These are phyloP conservation scores for Porphyrio hochstetteri DNA, from an alignment of 2,113 vertebrate species.

Conservation along the genomic window DNA sequence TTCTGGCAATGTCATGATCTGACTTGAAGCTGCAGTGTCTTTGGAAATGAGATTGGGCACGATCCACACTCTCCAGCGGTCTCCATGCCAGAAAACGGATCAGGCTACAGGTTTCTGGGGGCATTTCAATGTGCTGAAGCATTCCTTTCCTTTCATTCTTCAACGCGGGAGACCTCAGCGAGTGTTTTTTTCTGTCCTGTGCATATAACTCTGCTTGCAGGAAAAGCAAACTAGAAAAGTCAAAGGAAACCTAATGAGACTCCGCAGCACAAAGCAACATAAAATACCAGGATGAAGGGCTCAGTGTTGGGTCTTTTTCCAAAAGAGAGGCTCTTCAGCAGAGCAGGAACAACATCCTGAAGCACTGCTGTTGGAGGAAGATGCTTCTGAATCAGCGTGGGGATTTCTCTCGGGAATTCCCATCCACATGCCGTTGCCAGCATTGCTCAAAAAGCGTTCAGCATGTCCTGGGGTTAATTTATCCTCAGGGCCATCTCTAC, in stretches of 20 bases:
- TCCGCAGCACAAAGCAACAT: not conserved
- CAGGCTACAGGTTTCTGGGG: conserved; percentile 16
- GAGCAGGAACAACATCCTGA: not conserved
- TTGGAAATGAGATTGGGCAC: not conserved
- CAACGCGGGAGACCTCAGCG: not conserved
- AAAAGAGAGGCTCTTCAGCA: not conserved
- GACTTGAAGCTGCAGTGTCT: not conserved
- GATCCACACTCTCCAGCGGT: not conserved
- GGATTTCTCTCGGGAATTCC: conserved; percentile 50
- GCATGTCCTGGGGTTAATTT: not conserved
- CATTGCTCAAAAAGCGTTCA: not conserved
- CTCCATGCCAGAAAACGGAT: conserved; percentile 24
- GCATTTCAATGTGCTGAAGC: conserved; percentile 11
- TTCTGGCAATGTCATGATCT: conserved; percentile 16
- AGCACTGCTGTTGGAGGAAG: not conserved
- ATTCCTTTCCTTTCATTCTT: conserved; percentile 20
- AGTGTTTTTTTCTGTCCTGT: not conserved
- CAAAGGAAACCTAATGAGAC: not conserved
- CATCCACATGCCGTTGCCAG: not conserved
- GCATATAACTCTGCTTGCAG: not conserved
- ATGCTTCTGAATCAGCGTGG: conserved; percentile 2
- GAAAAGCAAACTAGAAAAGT: not conserved
- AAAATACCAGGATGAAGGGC: not conserved
- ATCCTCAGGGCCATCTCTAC: not conserved
- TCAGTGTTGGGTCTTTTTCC: not conserved